These are phyloP conservation scores for Lonchura striata DNA, from an alignment of 2,113 vertebrate species.

Conservation along the genomic window DNA sequence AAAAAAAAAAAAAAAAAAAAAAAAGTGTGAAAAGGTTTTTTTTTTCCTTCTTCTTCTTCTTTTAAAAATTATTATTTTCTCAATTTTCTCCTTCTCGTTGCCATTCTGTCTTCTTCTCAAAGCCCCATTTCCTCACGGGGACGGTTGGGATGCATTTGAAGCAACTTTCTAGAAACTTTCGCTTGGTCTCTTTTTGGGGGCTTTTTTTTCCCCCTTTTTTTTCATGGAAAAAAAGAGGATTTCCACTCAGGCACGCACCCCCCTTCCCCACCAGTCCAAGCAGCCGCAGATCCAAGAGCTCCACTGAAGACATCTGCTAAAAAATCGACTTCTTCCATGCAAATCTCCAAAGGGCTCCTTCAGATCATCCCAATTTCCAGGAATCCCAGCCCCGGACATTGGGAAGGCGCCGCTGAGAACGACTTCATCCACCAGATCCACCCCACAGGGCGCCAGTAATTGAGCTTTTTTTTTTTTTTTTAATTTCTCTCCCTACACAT, in stretches of 20 bases:
- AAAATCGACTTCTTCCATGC: constrained; percentile 30
- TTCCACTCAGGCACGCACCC: not conserved
- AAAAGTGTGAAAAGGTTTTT: constrained; percentile 64
- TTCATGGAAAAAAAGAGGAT: not conserved
- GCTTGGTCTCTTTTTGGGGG: not conserved
- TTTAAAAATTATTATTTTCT: not conserved
- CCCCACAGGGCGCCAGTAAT: constrained; percentile 32
- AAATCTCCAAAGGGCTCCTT: not conserved
- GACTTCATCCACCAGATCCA: constrained; percentile 51
- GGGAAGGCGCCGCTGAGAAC: not conserved
- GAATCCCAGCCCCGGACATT: not conserved
- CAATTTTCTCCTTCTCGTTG: not conserved
- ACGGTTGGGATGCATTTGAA: not conserved
- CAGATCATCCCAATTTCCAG: not conserved
- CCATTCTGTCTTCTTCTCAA: not conserved
- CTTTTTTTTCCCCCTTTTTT: not conserved
- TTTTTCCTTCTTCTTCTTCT: not conserved
- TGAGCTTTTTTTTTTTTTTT: constrained; percentile 5
- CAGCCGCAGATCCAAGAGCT: not conserved
- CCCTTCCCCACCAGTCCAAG: constrained; percentile 19
- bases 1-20: constrained; percentile 75
- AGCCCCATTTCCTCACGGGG: not conserved
- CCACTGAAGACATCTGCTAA: constrained; percentile 16
- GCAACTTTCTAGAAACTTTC: constrained; percentile 17
- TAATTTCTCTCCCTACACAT: not conserved